Evolutionary conservation across 1,140 invertebrate genomes (phyloP).

Genomic region (Tachypleus tridentatus): DNA sequence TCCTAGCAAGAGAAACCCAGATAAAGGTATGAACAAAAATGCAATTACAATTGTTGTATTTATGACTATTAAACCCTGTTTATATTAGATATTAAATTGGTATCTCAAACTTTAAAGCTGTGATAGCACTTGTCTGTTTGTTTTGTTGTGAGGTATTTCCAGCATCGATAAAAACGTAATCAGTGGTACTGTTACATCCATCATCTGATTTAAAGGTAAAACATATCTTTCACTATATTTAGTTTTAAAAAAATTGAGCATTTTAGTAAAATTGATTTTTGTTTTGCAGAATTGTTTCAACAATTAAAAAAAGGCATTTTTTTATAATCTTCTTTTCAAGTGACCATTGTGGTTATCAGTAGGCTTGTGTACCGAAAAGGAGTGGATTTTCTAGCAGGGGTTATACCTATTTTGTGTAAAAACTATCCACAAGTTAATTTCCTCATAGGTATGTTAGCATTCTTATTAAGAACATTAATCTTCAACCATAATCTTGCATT

Average conservation of each 20-base stretch:
- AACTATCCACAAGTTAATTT: constrained; percentile 62
- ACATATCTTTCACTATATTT: neutral
- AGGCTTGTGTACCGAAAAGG: constrained; percentile 96
- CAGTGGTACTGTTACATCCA: too few species aligned
- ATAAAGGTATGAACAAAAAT: constrained; percentile 38
- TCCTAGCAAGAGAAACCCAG: constrained; percentile 44
- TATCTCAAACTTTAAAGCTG: neutral
- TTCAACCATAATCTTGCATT: too few species aligned
- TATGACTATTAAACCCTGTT: too few species aligned
- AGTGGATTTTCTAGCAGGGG: constrained; percentile 83
- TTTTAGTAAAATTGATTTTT: too few species aligned
- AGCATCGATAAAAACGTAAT: too few species aligned
- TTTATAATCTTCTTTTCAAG: constrained; percentile 35
- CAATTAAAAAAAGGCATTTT: too few species aligned
- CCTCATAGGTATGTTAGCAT: constrained; percentile 36
- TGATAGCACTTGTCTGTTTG: neutral
- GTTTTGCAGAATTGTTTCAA: too few species aligned
- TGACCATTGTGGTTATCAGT: constrained; percentile 90
- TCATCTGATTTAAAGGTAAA: too few species aligned
- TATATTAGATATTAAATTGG: neutral
- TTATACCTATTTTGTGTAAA: constrained; percentile 80
- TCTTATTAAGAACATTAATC: too few species aligned
- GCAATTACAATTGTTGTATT: too few species aligned
- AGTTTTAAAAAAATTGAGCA: neutral
- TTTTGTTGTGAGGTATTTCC: too few species aligned